Conservation (phyloP, 1,140 invertebrate genomes). For the Macrotrachela quadricornifera region DNA sequence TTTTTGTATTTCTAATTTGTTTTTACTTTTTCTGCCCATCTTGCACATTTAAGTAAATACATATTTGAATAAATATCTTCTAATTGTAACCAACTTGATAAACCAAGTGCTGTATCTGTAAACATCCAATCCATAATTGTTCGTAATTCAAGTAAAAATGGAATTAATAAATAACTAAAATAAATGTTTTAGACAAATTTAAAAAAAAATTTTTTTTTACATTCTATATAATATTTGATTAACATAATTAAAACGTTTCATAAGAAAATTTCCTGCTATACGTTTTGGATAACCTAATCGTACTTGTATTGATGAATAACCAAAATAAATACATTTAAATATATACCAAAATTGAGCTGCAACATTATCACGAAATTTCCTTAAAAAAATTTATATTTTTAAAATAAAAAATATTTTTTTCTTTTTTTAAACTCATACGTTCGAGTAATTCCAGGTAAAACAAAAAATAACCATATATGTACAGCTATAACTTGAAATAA, state of each 20-base stretch:
- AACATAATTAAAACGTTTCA: conserved; percentile 72
- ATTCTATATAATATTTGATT: conserved; percentile 63
- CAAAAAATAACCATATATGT: conserved; percentile 92
- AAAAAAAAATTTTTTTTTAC: too few species aligned
- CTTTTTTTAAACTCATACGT: conserved; percentile 41
- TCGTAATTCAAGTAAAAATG: conserved; percentile 83
- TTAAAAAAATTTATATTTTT: conserved; percentile 20
- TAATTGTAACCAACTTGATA: conserved; percentile 98
- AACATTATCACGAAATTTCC: conserved; percentile 49
- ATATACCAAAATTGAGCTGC: conserved; percentile 89
- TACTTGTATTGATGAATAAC: conserved; percentile 82
- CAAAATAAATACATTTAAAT: conserved; percentile 78
- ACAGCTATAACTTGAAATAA: conserved; percentile 71
- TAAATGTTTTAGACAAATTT: not conserved
- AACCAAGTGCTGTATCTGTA: conserved; percentile 92
- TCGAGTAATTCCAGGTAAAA: conserved; percentile 72
- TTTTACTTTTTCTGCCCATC: conserved; percentile 49
- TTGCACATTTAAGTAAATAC: conserved; percentile 75
- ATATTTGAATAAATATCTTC: conserved; percentile 94
- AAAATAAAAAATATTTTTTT: too few species aligned
- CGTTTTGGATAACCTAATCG: conserved; percentile 78
- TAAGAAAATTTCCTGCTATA: conserved; percentile 82
- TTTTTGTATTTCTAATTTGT: too few species aligned
- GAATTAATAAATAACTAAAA: conserved; percentile 69
- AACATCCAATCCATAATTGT: conserved; percentile 98